Base-by-base conservation (phyloP, 2,113 vertebrate species). In the Colius striatus region DNA sequence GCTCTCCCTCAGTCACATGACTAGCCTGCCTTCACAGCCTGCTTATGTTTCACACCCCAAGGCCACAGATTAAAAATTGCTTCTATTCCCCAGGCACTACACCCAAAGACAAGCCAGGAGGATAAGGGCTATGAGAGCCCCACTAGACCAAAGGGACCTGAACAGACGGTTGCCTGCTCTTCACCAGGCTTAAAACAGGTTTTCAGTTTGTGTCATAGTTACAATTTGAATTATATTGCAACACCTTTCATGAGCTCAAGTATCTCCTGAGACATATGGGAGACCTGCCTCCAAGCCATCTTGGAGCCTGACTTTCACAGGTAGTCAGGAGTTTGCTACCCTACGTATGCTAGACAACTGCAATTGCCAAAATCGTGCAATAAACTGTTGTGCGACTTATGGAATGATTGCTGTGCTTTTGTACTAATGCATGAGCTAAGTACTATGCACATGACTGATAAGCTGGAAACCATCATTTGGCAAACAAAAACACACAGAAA, bases 91-190 rank as follows among this genome's bases (percentile, higher is more conserved):
- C 43, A 34, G 10, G 38, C 14, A 50, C 34, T 53, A 36, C 5
- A 32, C 2, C 1, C 22, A 34, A 78, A 50, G 27, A 36, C 22
- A 67, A 77, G 30, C 14, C 48, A 81, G 32, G 18, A 93, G 26
- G 19, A 66, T 4, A 48, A 75, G 36, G 10, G 16, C n/a, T 45
- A 1, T 18, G 29, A 83, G 11, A 84, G 5, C 26, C 16, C 21
- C 6, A 1, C 29, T 47, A 41, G 17, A 11, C 18, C 1, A 0
- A 61, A 55, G 10, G 3, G 20, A 48, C 5, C 14, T 18, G 34
- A 77, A 41, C 7, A 29, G 48, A 57, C 9, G 8, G 5, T 12
- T 74, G 29, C 7, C 36, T 73, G 21, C 18, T 47, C 8, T 29
- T 27, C 51, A 23, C 5, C n/a, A 45, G n/a, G 4, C 23, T 65